Conservation (phyloP, 2,113 vertebrate genomes). For the Carassius carassius region DNA sequence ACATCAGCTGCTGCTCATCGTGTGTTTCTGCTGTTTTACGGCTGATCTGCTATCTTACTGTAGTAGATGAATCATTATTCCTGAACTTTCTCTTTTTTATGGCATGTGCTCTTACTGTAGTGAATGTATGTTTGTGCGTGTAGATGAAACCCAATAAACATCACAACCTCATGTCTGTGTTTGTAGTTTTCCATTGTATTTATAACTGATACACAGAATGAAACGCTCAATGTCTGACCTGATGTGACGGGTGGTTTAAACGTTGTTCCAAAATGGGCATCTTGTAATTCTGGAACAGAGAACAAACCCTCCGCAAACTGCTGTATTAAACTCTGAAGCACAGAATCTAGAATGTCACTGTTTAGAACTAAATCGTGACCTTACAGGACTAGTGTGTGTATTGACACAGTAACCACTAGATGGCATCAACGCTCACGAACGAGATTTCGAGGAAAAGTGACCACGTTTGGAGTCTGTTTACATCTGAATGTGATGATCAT, state of each 20-base stretch:
- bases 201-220: background rate
- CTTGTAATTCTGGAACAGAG: no score
- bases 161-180: background rate
- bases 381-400: background rate
- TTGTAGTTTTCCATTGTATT: background rate
- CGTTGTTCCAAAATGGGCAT: no score
- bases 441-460: background rate
- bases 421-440: background rate
- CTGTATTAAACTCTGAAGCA: background rate
- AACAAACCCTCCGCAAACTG: no score
- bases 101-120: background rate
- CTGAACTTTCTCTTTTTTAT: background rate
- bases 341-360: background rate
- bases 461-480: background rate
- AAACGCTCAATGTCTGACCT: no score
- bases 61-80: slow-evolving; percentile 2
- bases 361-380: background rate
- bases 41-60: background rate
- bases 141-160: slow-evolving; percentile 1
- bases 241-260: no score
- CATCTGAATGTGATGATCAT: background rate
- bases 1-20: background rate
- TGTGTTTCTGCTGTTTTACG: background rate
- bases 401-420: background rate
- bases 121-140: background rate